Percentiles rank a stretch among this genome's conserved stretches.
These are phyloP conservation scores for Carduelis carduelis DNA, from an alignment of 2,797 vertebrate genomes.

Conservation along the genomic window DNA sequence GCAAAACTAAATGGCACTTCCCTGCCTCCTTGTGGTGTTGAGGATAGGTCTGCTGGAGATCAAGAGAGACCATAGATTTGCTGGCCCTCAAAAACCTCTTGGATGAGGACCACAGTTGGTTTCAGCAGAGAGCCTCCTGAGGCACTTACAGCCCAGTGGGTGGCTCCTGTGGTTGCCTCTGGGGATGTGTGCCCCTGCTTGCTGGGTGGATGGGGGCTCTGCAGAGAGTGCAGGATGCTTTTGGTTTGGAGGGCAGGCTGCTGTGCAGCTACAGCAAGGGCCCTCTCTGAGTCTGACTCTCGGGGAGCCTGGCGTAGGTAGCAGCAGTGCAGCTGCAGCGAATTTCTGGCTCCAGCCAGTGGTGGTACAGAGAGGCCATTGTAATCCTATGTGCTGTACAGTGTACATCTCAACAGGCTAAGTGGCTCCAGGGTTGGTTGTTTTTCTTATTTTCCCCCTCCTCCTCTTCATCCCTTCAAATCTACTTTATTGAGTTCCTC, in stretches of 20 bases:
- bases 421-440: constrained; percentile 29
- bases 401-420: constrained; percentile 62
- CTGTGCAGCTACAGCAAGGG: not conserved
- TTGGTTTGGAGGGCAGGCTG: not conserved
- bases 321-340: constrained; percentile 30
- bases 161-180: not conserved
- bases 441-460: not conserved
- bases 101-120: not conserved
- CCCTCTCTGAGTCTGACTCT: not conserved
- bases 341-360: constrained; percentile 52
- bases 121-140: not conserved
- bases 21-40: constrained; percentile 48
- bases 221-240: not conserved
- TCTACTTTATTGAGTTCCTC: constrained; percentile 65
- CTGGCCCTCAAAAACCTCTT: not conserved
- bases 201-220: not conserved
- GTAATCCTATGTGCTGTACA: constrained; percentile 34
- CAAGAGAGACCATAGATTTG: not conserved
- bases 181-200: accelerated
- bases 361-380: constrained; percentile 59
- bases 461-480: constrained; percentile 44
- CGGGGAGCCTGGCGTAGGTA: not conserved
- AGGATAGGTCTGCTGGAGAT: not conserved
- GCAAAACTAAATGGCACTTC: constrained; percentile 9
- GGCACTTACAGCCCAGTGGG: not conserved